Percentiles rank a stretch among this genome's conserved stretches.
These are phyloP conservation scores for Dendronephthya gigantea DNA, from an alignment of 64 coral and sea anemone species.

Conservation along the genomic window DNA sequence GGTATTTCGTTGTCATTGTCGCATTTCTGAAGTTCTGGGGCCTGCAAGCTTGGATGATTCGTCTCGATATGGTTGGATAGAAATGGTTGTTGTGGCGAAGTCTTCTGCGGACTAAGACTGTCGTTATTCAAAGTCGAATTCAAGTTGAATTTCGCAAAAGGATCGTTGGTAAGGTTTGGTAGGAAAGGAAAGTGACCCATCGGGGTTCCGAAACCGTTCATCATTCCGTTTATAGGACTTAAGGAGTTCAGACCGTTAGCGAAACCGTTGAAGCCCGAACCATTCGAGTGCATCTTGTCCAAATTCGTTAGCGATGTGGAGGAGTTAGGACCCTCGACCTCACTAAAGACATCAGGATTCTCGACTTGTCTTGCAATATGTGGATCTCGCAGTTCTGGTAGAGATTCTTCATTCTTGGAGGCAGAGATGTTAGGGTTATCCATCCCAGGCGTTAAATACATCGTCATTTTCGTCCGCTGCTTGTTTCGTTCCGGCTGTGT, in stretches of 20 bases:
- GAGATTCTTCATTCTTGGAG: neutral
- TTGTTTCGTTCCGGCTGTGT: neutral
- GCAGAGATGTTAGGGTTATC: neutral
- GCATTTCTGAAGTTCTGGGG: neutral
- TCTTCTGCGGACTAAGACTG: neutral
- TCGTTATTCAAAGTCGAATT: neutral
- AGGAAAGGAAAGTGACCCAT: slow-evolving; percentile 3
- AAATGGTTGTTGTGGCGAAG: neutral
- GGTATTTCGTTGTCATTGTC: neutral
- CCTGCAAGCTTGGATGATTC: neutral
- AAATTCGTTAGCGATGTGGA: slow-evolving; percentile 13
- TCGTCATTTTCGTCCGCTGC: neutral
- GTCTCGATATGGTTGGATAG: neutral
- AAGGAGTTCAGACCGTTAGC: neutral
- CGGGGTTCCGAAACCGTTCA: neutral
- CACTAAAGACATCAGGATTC: neutral
- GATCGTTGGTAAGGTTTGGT: slow-evolving; percentile 2
- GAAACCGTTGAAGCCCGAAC: slow-evolving; percentile 1
- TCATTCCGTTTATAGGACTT: slow-evolving; percentile 5
- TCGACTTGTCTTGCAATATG: slow-evolving; percentile 3
- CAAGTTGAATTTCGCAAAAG: slow-evolving; percentile 4
- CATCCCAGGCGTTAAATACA: neutral
- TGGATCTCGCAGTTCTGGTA: neutral
- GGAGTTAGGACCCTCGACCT: neutral
- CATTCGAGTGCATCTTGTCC: neutral